Conservation (phyloP, 2,113 vertebrate genomes). For the Alligator mississippiensis region DNA sequence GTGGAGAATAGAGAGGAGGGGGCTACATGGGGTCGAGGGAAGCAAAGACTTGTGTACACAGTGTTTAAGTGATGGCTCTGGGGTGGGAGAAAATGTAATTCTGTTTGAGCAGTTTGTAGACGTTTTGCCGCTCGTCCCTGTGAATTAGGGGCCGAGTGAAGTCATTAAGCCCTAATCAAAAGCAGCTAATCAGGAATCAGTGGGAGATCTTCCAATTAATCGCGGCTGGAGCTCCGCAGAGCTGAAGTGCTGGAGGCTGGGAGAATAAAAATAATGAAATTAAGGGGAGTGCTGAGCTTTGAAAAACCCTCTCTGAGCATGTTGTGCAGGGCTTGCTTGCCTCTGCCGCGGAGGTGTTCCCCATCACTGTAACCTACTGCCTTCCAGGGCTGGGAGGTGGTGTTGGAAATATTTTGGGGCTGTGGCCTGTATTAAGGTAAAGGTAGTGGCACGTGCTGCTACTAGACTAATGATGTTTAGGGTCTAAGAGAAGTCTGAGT, state of each 20-base stretch:
- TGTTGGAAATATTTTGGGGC: fast-evolving
- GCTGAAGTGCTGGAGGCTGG: slow-evolving; percentile 43
- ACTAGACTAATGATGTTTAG: not conserved
- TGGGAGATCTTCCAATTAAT: slow-evolving; percentile 78
- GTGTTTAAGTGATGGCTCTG: slow-evolving; percentile 50
- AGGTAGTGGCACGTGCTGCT: not conserved
- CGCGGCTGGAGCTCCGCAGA: slow-evolving; percentile 30
- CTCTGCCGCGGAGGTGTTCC: not conserved
- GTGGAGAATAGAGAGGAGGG: not conserved
- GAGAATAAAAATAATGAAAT: slow-evolving; percentile 46
- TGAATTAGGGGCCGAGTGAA: slow-evolving; percentile 72
- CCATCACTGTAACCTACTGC: not conserved
- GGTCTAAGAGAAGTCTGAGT: not conserved
- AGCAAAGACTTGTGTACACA: not conserved
- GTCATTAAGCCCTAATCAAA: slow-evolving; percentile 82
- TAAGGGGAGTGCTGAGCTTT: not conserved
- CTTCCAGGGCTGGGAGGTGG: not conserved
- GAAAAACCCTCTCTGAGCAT: not conserved
- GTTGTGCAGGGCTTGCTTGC: not conserved
- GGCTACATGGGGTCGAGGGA: not conserved
- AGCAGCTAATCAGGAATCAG: slow-evolving; percentile 81
- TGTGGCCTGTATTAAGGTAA: not conserved
- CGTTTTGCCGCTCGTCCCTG: slow-evolving; percentile 58
- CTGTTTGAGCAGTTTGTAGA: slow-evolving; percentile 58
- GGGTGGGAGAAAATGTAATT: slow-evolving; percentile 58